Evolutionary conservation across 2,797 vertebrate species (phyloP).

Genomic region (Etheostoma perlongum): DNA sequence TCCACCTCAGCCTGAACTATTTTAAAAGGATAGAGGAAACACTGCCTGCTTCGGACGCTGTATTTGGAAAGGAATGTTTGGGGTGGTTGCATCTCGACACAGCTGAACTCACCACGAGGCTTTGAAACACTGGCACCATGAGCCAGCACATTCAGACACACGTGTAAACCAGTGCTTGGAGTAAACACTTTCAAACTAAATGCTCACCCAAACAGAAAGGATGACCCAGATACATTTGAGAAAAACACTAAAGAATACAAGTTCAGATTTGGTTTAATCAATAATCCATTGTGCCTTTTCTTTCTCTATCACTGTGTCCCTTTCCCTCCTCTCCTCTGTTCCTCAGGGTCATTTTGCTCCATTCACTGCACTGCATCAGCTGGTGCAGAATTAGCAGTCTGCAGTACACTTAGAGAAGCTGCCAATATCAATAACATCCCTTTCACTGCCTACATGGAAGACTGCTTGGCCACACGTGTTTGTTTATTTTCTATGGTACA

Average conservation of each 20-base stretch:
- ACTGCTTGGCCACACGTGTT: neutral
- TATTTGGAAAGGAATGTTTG: slow-evolving; percentile 89
- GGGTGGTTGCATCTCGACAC: slow-evolving; percentile 74
- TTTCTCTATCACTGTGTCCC: neutral
- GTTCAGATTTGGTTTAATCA: neutral
- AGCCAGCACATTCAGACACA: slow-evolving; percentile 78
- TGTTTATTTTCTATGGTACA: neutral
- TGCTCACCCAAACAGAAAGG: neutral
- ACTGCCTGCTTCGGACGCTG: slow-evolving; percentile 77
- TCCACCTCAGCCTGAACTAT: slow-evolving; percentile 76
- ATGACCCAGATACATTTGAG: slow-evolving; percentile 1
- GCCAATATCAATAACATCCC: neutral
- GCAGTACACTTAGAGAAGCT: slow-evolving; percentile 30
- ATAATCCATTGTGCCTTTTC: neutral
- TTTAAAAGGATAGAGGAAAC: slow-evolving; percentile 76
- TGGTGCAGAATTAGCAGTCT: slow-evolving; percentile 37
- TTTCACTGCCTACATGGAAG: neutral
- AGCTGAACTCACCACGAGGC: slow-evolving; percentile 77
- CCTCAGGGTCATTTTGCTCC: slow-evolving; percentile 35
- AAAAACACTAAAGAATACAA: neutral
- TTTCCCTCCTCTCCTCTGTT: slow-evolving; percentile 5
- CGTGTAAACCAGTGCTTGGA: neutral
- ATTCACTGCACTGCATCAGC: slow-evolving; percentile 38
- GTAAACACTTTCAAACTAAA: slow-evolving; percentile 15
- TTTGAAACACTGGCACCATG: slow-evolving; percentile 72